These are phyloP conservation scores for Ennomos erosarius DNA, from an alignment of 2,888 invertebrate genomes.

Conservation along the genomic window DNA sequence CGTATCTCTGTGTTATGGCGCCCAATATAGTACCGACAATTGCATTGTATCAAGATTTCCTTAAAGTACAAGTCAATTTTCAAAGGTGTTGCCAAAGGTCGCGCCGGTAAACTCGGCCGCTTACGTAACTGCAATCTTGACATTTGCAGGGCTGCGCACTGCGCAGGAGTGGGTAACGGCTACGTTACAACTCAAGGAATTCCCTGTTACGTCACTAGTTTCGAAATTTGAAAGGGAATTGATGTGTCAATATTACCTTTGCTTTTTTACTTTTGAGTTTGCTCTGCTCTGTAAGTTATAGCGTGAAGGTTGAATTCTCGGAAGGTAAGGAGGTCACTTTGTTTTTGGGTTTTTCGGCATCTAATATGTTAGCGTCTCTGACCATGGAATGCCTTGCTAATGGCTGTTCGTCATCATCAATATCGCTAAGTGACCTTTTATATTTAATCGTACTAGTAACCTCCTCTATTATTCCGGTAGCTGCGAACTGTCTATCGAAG, in stretches of 20 bases:
- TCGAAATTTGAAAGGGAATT: slow-evolving; percentile 52
- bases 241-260: slow-evolving; percentile 48
- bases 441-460: slow-evolving; percentile 7
- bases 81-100: slow-evolving; percentile 72
- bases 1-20: slow-evolving; percentile 26
- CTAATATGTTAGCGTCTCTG: slow-evolving; percentile 11
- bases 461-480: neutral
- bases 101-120: slow-evolving; percentile 50
- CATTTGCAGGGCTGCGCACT: slow-evolving; percentile 70
- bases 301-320: slow-evolving; percentile 28
- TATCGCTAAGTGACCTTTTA: slow-evolving; percentile 25
- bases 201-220: slow-evolving; percentile 68
- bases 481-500: too few species aligned
- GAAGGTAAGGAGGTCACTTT: slow-evolving; percentile 25
- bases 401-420: slow-evolving; percentile 23
- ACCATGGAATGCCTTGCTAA: slow-evolving; percentile 27
- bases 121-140: slow-evolving; percentile 71
- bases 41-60: slow-evolving; percentile 62
- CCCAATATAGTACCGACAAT: slow-evolving; percentile 47
- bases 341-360: slow-evolving; percentile 25
- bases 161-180: slow-evolving; percentile 50
- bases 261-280: slow-evolving; percentile 10
- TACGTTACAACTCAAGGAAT: slow-evolving; percentile 64
- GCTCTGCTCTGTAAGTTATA: slow-evolving; percentile 18
- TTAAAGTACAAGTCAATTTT: slow-evolving; percentile 68